Conservation (phyloP, 2,888 invertebrate genomes). For the Cacoxenus indagator region DNA sequence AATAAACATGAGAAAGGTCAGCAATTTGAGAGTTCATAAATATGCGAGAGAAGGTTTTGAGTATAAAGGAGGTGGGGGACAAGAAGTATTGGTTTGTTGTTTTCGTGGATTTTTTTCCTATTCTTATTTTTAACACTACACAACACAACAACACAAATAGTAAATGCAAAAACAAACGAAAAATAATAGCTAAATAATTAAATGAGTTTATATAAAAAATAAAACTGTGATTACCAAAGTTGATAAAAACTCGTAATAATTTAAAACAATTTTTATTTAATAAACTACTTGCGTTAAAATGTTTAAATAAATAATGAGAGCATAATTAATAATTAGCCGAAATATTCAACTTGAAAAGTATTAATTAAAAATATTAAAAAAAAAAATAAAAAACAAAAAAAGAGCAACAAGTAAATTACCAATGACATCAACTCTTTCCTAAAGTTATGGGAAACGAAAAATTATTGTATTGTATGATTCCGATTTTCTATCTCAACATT, state of each 20-base stretch:
- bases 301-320: slow-evolving; percentile 30
- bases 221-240: slow-evolving; percentile 62
- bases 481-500: slow-evolving; percentile 25
- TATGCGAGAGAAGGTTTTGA: slow-evolving; percentile 25
- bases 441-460: slow-evolving; percentile 28
- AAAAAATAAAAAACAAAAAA: slow-evolving; percentile 25
- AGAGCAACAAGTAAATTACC: slow-evolving; percentile 32
- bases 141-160: slow-evolving; percentile 17
- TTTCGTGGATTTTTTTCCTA: neutral
- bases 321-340: slow-evolving; percentile 52
- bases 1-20: slow-evolving; percentile 26
- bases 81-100: slow-evolving; percentile 14
- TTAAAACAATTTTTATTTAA: slow-evolving; percentile 49
- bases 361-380: slow-evolving; percentile 28
- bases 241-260: slow-evolving; percentile 40
- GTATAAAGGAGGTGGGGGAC: slow-evolving; percentile 61
- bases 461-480: slow-evolving; percentile 20
- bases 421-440: slow-evolving; percentile 37
- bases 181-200: slow-evolving; percentile 59
- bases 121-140: neutral
- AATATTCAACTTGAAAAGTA: slow-evolving; percentile 58
- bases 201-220: slow-evolving; percentile 60
- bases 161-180: slow-evolving; percentile 17
- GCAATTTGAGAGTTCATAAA: slow-evolving; percentile 48
- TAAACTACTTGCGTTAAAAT: slow-evolving; percentile 23